Evolutionary conservation across 2,113 vertebrate genomes (phyloP).

Genomic region (Mystacornis crossleyi): DNA sequence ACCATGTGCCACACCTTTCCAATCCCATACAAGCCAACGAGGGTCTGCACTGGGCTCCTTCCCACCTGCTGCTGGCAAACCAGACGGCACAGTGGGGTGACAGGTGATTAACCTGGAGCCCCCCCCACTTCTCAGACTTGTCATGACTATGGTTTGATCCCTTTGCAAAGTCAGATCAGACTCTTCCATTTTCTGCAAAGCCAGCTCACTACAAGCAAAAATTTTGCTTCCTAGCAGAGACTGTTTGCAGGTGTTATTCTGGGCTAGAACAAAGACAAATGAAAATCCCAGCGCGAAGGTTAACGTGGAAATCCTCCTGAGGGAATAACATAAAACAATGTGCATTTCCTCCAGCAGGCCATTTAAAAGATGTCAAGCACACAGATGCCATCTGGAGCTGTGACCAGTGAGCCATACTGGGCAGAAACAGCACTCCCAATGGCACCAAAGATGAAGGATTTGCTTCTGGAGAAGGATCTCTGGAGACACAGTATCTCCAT

Average conservation of each 20-base stretch:
- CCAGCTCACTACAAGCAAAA: background rate
- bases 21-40: accelerated
- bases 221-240: background rate
- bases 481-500: background rate
- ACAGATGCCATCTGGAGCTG: background rate
- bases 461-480: background rate
- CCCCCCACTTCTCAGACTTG: background rate
- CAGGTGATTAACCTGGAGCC: background rate
- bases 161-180: background rate
- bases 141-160: background rate
- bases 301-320: background rate
- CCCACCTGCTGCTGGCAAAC: background rate
- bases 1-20: background rate
- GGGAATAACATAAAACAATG: background rate
- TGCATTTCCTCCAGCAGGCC: background rate
- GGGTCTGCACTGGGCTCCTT: background rate
- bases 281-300: background rate
- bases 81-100: background rate
- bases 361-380: background rate
- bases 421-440: background rate
- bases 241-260: background rate
- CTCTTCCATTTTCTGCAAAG: background rate
- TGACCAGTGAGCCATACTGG: background rate
- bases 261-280: background rate
- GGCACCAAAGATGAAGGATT: background rate